phyloP scores from a whole-genome alignment of 2,113 vertebrate genomes.

The Platichthys stellatus region DNA sequence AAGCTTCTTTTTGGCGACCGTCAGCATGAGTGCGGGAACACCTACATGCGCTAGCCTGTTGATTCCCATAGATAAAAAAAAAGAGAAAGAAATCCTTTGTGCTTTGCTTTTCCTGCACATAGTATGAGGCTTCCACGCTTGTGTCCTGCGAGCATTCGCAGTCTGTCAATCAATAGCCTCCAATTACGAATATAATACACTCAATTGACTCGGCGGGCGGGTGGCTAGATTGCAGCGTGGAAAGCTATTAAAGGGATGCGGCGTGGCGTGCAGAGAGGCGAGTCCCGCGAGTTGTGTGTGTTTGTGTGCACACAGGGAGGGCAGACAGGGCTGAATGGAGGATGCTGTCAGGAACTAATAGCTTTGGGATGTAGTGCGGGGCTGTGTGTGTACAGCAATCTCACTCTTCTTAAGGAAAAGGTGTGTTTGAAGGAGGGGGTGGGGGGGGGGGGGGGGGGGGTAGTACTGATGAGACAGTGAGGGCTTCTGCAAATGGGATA shows the following conservation, averaged over 20 bases:
- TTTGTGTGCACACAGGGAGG: conserved; percentile 21
- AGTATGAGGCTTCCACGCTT: conserved; percentile 55
- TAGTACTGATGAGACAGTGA: conserved; percentile 36
- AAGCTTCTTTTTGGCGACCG: conserved; percentile 54
- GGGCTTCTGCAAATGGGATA: conserved; percentile 16
- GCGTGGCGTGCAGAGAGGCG: conserved; percentile 56
- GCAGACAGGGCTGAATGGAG: conserved; percentile 68
- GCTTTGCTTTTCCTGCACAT: conserved; percentile 46
- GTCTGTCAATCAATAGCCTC: conserved; percentile 80
- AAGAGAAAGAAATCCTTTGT: conserved; percentile 48
- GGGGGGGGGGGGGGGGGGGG: neutral
- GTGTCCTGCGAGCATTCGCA: conserved; percentile 64
- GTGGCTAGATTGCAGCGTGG: conserved; percentile 70
- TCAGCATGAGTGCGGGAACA: conserved; percentile 24
- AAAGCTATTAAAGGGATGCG: conserved; percentile 80
- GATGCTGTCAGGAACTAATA: conserved; percentile 78
- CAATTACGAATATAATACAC: conserved; percentile 82
- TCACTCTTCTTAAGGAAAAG: conserved; percentile 53
- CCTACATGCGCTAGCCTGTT: neutral
- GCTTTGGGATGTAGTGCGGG: conserved; percentile 76
- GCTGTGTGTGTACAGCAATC: conserved; percentile 73
- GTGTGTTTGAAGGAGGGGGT: too few relatives aligned
- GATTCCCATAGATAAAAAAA: conserved; percentile 16
- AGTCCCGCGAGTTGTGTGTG: conserved; percentile 54
- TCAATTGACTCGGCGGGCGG: conserved; percentile 75